Evolutionary conservation across 1,140 invertebrate genomes (phyloP), one percentile per base, ranked within the genome.

Genomic region (Tetraneura akinire): DNA sequence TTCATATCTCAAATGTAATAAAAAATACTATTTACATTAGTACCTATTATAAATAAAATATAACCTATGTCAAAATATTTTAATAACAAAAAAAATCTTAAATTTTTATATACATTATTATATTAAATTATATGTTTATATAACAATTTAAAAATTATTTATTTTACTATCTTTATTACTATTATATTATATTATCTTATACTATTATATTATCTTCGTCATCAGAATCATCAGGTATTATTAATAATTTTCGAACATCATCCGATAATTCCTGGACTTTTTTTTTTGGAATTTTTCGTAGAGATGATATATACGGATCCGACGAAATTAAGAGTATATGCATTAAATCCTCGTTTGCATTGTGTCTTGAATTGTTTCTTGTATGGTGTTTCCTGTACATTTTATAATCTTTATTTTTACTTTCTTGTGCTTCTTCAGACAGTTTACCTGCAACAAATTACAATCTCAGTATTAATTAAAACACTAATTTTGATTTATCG

Each of bases 321-420:
- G 29, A 37, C 11, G 64, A 42, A 21, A 66, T 14, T 42, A 66
- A 42, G 16, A 21, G n/a, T 4, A 42, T 66, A 42, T 66, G 62
- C 62, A 66, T 37, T 18, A 66, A 66, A 66, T 66, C 62, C 42
- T 66, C 62, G 18, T 66, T 66, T 6, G 62, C 42, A 37, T 66
- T 66, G 3, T 16, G 18, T 18, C 62, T 66, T 16, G 62, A 66
- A 37, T 6, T 66, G 37, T 66, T 66, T 37, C 62, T 66, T 0
- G 62, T 66, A 32, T 66, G 32, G 18, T 66, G 62, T 8, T 32
- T 11, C 16, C 62, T 66, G 1, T n/a, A 32, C n/a, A 16, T 6
- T 37, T 37, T 66, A 16, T 66, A 66, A 1, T 66, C 62, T 18
- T 66, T 66, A 37, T 66, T 66, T 8, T 32, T 11, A 13, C 5